Evolutionary conservation across 2,888 invertebrate species (phyloP).

Genomic region (Tiliacea citrago): DNA sequence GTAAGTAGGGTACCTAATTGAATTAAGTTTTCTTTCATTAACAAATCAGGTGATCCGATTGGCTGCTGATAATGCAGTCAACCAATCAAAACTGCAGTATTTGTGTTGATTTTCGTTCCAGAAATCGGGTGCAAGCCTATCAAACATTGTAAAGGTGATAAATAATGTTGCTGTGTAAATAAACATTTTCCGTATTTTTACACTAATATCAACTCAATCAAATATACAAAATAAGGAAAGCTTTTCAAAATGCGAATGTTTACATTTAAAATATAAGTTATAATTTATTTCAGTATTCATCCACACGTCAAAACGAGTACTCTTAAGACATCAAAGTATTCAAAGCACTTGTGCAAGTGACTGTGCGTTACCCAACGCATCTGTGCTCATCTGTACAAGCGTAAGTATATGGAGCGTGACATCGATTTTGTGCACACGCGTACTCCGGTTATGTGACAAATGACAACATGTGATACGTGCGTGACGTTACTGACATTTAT

Average conservation of each 20-base stretch:
- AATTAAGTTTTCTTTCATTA: too few species aligned
- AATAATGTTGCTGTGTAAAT: background rate
- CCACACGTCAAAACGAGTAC: conserved; percentile 1
- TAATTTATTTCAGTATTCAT: background rate
- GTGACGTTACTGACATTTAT: conserved; percentile 46
- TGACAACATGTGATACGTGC: conserved; percentile 42
- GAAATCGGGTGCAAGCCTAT: background rate
- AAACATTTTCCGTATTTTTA: background rate
- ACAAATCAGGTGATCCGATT: too few species aligned
- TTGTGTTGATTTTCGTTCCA: too few species aligned
- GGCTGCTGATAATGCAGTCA: too few species aligned
- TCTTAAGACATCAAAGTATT: conserved; percentile 1
- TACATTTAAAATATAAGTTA: background rate
- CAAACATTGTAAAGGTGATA: background rate
- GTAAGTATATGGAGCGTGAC: conserved; percentile 80
- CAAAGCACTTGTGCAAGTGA: conserved; percentile 47
- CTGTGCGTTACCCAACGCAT: conserved; percentile 64
- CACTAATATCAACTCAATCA: background rate
- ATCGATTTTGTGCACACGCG: conserved; percentile 74
- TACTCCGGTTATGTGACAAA: conserved; percentile 66
- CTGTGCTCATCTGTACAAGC: conserved; percentile 66
- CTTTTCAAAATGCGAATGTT: conserved; percentile 4
- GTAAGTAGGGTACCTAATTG: too few species aligned
- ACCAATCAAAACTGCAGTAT: too few species aligned
- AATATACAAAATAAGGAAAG: background rate